phyloP scores from a whole-genome alignment of 2,888 invertebrate species.

The Apocheima hispidaria region DNA sequence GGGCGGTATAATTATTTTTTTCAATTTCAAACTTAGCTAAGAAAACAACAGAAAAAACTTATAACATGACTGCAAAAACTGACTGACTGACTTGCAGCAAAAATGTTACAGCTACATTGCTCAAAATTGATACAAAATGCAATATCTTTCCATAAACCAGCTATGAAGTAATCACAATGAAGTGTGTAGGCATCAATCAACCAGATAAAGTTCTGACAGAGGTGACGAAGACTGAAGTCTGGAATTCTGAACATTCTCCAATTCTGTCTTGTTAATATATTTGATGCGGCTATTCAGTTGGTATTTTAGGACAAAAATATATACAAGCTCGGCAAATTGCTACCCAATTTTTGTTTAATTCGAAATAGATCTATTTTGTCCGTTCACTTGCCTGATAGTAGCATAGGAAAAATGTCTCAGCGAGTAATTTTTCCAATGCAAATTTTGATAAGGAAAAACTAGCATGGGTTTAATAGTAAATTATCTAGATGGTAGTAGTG shows the following conservation, averaged over 20 bases:
- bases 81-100: not conserved
- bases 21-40: no score
- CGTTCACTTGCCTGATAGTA: no score
- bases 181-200: slow-evolving; percentile 32
- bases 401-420: no score
- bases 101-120: not conserved
- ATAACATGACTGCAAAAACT: not conserved
- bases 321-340: not conserved
- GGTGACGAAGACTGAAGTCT: slow-evolving; percentile 11
- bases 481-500: no score
- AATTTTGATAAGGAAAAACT: no score
- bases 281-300: not conserved
- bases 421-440: no score
- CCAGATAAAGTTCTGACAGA: slow-evolving; percentile 33
- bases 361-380: no score
- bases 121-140: slow-evolving; percentile 17
- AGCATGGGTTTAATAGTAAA: no score
- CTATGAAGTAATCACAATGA: slow-evolving; percentile 22
- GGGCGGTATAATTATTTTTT: not conserved
- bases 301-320: not conserved
- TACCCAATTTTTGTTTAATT: not conserved
- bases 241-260: slow-evolving; percentile 20
- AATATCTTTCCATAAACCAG: slow-evolving; percentile 17
- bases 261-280: not conserved
- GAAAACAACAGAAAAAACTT: no score